phyloP scores from a whole-genome alignment of 1,140 invertebrate species.

The Pseudomyrmex pallidus region DNA sequence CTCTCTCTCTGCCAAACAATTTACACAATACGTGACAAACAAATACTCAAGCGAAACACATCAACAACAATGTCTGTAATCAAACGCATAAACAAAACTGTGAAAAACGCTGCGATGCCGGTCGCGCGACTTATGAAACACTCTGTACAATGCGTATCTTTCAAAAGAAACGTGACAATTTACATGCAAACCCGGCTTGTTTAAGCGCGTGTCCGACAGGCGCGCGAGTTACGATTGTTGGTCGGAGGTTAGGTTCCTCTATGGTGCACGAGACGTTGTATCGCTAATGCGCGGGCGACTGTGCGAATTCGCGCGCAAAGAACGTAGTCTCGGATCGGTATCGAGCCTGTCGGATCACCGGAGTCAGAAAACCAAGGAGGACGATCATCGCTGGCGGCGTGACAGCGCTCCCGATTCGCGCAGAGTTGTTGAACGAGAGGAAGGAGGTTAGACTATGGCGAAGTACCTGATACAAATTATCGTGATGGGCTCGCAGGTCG shows the following conservation, averaged over 20 bases:
- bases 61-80: too few relatives aligned
- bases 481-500: slow-evolving; percentile 94
- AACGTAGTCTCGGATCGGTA: background rate
- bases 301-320: background rate
- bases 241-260: slow-evolving; percentile 24
- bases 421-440: background rate
- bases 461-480: slow-evolving; percentile 97
- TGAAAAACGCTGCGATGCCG: too few relatives aligned
- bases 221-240: slow-evolving; percentile 20
- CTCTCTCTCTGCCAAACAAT: too few relatives aligned
- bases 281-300: background rate
- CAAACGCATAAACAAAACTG: too few relatives aligned
- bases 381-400: background rate
- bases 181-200: background rate
- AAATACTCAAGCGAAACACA: too few relatives aligned
- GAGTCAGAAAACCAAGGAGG: slow-evolving; percentile 1
- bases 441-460: slow-evolving; percentile 88
- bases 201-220: background rate
- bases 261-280: background rate
- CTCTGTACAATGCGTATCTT: too few relatives aligned
- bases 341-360: background rate
- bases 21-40: too few relatives aligned
- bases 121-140: too few relatives aligned
- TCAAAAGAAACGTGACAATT: too few relatives aligned
- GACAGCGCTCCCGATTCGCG: background rate